A percentile compares a stretch with the other conserved stretches of the same genome.
Evolutionary conservation across 2,797 vertebrate genomes (phyloP).

Genomic region (Clarias laeviceps): DNA sequence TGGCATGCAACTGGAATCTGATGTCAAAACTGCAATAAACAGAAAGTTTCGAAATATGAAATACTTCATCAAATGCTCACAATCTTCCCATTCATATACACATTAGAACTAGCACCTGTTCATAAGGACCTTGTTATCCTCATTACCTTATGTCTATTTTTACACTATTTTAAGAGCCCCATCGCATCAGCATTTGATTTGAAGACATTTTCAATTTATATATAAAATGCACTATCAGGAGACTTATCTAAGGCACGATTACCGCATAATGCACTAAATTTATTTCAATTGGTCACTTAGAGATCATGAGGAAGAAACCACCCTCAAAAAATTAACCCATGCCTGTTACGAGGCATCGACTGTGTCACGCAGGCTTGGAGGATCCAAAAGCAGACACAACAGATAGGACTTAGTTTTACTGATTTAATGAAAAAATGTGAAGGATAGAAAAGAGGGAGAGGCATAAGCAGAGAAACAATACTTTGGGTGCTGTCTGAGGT

Average conservation of each 20-base stretch:
- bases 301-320: background rate
- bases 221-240: background rate
- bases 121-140: background rate
- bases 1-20: constrained; percentile 10
- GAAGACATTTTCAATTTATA: background rate
- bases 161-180: no score
- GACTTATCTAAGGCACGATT: background rate
- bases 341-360: no score
- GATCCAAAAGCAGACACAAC: no score
- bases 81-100: background rate
- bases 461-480: no score
- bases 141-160: background rate
- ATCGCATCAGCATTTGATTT: background rate
- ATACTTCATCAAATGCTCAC: background rate
- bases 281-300: background rate
- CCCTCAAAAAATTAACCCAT: no score
- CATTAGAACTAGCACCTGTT: background rate
- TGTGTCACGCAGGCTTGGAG: no score
- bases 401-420: no score
- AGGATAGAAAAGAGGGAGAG: no score
- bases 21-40: background rate
- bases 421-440: no score
- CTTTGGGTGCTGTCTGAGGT: no score
- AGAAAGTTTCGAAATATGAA: background rate
- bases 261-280: background rate